Conservation (phyloP, 2,113 vertebrate genomes). For the Budorcas taxicolor region DNA sequence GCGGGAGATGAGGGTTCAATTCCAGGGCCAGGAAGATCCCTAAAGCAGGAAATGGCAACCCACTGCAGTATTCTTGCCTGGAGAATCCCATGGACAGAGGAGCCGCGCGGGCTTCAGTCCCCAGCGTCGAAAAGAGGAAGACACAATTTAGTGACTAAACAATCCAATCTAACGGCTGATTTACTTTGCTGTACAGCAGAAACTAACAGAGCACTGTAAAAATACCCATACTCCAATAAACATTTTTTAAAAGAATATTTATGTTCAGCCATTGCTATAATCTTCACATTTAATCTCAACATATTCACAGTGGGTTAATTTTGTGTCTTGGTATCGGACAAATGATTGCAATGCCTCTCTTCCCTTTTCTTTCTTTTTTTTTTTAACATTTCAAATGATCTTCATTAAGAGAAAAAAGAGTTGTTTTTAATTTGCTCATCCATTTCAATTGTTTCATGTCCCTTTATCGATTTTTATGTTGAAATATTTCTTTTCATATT, state of each 20-base stretch:
- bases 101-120: background rate
- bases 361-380: background rate
- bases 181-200: background rate
- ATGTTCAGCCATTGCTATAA: background rate
- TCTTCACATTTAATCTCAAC: background rate
- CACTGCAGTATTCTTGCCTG: background rate
- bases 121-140: background rate
- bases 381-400: background rate
- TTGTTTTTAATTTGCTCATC: constrained; percentile 9
- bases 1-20: background rate
- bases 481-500: constrained; percentile 33
- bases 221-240: background rate
- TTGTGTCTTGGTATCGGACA: background rate
- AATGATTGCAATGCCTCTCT: background rate
- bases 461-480: constrained; percentile 33
- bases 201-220: background rate
- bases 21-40: background rate
- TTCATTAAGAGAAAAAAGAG: background rate
- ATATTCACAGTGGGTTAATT: background rate
- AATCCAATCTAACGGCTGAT: background rate
- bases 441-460: background rate
- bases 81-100: background rate
- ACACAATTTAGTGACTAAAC: background rate
- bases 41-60: background rate
- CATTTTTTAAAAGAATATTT: background rate